These are phyloP conservation scores for Aphaenogaster rudis DNA, from an alignment of 1,140 invertebrate species.

Conservation along the genomic window DNA sequence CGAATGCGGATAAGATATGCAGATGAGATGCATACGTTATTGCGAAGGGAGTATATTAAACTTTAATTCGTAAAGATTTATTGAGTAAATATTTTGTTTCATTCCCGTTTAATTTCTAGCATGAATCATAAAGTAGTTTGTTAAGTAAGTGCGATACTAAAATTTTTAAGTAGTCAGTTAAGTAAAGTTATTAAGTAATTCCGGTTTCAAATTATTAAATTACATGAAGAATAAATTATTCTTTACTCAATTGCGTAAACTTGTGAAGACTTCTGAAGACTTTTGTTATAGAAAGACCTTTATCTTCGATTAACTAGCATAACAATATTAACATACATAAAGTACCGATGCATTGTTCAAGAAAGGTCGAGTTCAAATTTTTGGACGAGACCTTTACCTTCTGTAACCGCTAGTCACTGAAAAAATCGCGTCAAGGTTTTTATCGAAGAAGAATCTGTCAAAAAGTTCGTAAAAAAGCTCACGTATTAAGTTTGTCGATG, in stretches of 20 bases:
- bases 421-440: neutral
- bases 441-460: neutral
- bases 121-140: neutral
- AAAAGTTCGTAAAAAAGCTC: neutral
- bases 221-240: slow-evolving; percentile 13
- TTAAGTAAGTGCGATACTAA: slow-evolving; percentile 6
- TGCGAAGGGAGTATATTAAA: neutral
- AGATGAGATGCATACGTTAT: neutral
- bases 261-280: neutral
- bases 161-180: slow-evolving; percentile 26
- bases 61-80: neutral
- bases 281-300: neutral
- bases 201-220: slow-evolving; percentile 15
- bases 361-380: neutral
- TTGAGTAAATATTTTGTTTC: slow-evolving; percentile 18
- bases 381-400: neutral
- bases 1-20: neutral
- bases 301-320: neutral
- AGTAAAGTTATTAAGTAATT: slow-evolving; percentile 22
- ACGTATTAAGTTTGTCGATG: slow-evolving; percentile 1
- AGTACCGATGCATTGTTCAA: neutral
- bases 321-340: neutral
- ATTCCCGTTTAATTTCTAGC: slow-evolving; percentile 13
- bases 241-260: neutral
- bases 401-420: neutral